Percentiles rank a stretch among this genome's conserved stretches.
phyloP scores from a whole-genome alignment of 2,113 vertebrate species.

The Morone saxatilis region DNA sequence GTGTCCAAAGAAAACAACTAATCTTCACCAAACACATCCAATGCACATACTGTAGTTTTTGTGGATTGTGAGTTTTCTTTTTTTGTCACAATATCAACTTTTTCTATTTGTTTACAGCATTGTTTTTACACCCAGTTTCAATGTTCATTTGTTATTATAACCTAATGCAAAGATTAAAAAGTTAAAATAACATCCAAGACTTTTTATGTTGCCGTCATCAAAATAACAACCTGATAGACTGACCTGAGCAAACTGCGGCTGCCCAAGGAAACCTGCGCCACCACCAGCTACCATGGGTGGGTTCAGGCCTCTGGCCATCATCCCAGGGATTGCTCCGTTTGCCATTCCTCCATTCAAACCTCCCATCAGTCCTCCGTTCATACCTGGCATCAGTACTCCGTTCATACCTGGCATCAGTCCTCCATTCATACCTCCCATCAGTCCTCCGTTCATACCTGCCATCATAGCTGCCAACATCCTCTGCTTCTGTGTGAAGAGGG shows the following conservation, averaged over 20 bases:
- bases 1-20: not conserved
- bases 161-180: not conserved
- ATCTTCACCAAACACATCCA: not conserved
- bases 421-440: conserved; percentile 51
- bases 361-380: conserved; percentile 16
- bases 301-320: conserved; percentile 70
- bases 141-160: not conserved
- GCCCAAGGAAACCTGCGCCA: conserved; percentile 57
- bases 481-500: conserved; percentile 55
- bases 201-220: not conserved
- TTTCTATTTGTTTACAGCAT: not conserved
- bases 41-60: not conserved
- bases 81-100: not conserved
- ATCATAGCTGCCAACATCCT: conserved; percentile 69
- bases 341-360: conserved; percentile 53
- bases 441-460: conserved; percentile 15
- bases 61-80: not conserved
- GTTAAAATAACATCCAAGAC: not conserved
- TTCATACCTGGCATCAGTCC: conserved; percentile 42
- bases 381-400: not conserved
- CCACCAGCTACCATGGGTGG: conserved; percentile 53
- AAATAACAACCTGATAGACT: conserved; percentile 26
- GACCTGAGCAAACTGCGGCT: conserved; percentile 76
- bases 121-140: not conserved
- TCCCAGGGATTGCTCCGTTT: conserved; percentile 42